phyloP scores from a whole-genome alignment of 2,797 vertebrate genomes.

The Lepus oiostolus region DNA sequence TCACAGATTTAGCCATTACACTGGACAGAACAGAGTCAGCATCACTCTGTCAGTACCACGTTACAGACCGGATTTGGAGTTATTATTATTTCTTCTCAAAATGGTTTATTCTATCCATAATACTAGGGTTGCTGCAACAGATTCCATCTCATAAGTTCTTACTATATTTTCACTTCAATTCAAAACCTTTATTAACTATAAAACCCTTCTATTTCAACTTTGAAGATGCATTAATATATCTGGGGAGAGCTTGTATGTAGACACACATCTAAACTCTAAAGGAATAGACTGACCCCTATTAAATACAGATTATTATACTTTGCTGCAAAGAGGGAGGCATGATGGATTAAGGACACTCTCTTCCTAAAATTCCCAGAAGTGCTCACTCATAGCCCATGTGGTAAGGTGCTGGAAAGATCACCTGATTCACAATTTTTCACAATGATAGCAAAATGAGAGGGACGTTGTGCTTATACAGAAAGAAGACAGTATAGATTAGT shows the following conservation, averaged over 20 bases:
- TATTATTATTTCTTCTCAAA: not conserved
- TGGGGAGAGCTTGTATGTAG: not conserved
- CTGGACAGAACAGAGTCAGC: not conserved
- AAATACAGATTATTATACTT: not conserved
- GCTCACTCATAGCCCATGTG: not conserved
- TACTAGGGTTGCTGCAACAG: not conserved
- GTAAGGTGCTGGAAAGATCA: not conserved
- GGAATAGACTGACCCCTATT: not conserved
- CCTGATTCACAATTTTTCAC: not conserved
- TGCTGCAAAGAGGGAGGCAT: not conserved
- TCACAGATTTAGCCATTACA: not conserved
- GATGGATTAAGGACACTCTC: not conserved
- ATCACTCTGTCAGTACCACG: not conserved
- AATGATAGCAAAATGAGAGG: not conserved
- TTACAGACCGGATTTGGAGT: not conserved
- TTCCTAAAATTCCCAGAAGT: not conserved
- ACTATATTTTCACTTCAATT: not conserved
- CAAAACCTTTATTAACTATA: not conserved
- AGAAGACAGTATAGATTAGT: not conserved
- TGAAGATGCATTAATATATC: not conserved
- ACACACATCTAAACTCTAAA: not conserved
- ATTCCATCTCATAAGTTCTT: not conserved
- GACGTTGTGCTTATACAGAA: not conserved
- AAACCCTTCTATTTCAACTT: not conserved
- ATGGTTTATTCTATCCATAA: not conserved